Evolutionary conservation across 64 coral and sea anemone species (phyloP), one percentile per base, ranked within the genome.

Genomic region (Actinia equina): DNA sequence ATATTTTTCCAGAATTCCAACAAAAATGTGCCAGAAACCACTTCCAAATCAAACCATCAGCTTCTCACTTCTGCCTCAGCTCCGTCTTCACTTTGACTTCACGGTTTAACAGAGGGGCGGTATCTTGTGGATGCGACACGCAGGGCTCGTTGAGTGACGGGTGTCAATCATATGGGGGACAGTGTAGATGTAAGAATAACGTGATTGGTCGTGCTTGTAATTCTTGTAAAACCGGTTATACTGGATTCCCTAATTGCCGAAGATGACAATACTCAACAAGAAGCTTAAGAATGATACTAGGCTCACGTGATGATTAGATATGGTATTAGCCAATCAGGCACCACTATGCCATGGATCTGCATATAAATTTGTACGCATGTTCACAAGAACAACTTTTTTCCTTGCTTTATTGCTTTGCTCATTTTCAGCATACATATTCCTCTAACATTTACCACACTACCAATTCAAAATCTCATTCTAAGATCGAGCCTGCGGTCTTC

Each of bases 141-240:
- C 49, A 65, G 86, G 97, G 97, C 71, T 90, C 97, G 20, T 56
- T 51, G 23, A 88, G 77, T 67, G 82, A 59, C 5, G 77, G 82
- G 30, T 99, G 97, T 86, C 90, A 91, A 88, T 88, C 93, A 91
- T 91, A 86, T 70, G 93, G 97, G 15, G 97, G 97, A 41, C 97
- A 99, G 49, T 99, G 97, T 77, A 57, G 30, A 43, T 99, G 97
- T 63, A 79, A 59, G 61, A 78, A 51, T n/a, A 95, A 99, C 74
- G 91, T 99, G 61, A 90, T 99, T 88, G 97, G 97, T 87, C 93
- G 93, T 76, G 86, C 88, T 17, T 99, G 97, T 77, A 86, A 93
- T 84, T 90, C 67, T 62, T 99, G 97, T 90, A 95, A 86, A 93
- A 82, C 80, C 7, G 93, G 97, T 57, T 99, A 95, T 45, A 88